Conservation (phyloP, 2,888 invertebrate genomes). For the Boloria selene region DNA sequence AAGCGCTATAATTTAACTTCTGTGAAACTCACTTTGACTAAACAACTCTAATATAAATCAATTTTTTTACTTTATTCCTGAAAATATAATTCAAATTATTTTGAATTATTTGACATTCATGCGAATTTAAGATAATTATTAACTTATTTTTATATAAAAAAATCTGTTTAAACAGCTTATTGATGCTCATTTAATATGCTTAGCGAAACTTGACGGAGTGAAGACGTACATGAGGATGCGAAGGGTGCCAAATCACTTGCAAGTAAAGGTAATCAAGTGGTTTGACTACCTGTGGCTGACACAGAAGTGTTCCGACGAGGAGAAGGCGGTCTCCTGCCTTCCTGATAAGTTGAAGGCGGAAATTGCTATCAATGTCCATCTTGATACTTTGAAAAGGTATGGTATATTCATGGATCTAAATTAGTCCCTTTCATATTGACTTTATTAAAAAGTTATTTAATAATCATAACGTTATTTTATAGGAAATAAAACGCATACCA, state of each 20-base stretch:
- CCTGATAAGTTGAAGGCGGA: slow-evolving; percentile 99
- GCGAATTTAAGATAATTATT: no score
- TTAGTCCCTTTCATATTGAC: not conserved
- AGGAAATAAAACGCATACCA: no score
- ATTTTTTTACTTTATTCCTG: not conserved
- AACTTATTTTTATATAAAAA: no score
- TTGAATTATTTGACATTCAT: not conserved
- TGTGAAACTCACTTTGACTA: not conserved
- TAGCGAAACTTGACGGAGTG: slow-evolving; percentile 98
- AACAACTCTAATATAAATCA: slow-evolving; percentile 1
- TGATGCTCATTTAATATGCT: not conserved
- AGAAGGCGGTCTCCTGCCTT: slow-evolving; percentile 96
- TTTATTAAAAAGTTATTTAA: no score
- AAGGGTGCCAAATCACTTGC: slow-evolving; percentile 95
- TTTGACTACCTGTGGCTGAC: slow-evolving; percentile 99
- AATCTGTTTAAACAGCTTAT: not conserved
- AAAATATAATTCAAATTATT: not conserved
- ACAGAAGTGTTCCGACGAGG: slow-evolving; percentile 99
- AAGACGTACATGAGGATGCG: slow-evolving; percentile 99
- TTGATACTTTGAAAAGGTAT: slow-evolving; percentile 94
- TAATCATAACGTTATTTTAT: no score
- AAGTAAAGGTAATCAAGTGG: slow-evolving; percentile 99
- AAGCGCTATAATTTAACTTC: slow-evolving; percentile 32
- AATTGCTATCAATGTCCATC: slow-evolving; percentile 99
- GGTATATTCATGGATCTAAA: slow-evolving; percentile 1